These are phyloP conservation scores for Aplodontia rufa DNA, from an alignment of 2,113 vertebrate genomes.

Conservation along the genomic window DNA sequence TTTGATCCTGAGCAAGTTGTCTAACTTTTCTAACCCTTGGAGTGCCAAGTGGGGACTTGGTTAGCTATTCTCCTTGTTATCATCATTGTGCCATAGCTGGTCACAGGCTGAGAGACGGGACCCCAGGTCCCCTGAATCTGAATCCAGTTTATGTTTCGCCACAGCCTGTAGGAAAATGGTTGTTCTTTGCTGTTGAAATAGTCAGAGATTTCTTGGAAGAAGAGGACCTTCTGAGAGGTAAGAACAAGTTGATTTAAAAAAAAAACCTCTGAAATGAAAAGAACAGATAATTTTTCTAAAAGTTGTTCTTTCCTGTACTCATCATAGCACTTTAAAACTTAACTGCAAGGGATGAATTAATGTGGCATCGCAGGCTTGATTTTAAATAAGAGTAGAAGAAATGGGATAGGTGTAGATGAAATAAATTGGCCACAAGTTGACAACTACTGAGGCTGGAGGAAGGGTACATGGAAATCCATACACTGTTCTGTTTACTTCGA, in stretches of 20 bases:
- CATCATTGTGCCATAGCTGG: neutral
- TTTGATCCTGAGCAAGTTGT: neutral
- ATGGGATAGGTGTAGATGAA: neutral
- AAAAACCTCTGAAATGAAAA: neutral
- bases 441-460: neutral
- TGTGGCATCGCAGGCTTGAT: neutral
- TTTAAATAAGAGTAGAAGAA: neutral
- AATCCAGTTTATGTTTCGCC: neutral
- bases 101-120: neutral
- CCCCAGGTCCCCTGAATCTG: neutral
- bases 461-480: neutral
- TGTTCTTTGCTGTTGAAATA: neutral
- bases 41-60: rapidly evolving
- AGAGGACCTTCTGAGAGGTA: neutral
- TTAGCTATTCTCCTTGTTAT: neutral
- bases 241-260: neutral
- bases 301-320: neutral
- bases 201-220: neutral
- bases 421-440: neutral
- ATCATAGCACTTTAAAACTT: neutral
- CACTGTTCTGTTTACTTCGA: neutral
- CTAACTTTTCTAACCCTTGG: neutral
- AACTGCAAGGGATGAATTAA: neutral
- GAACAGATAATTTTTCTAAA: neutral
- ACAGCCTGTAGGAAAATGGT: neutral